A percentile compares a stretch with the other conserved stretches of the same genome.
Conservation (phyloP, 53 echinoderm and acorn worm genomes). For the Astropecten irregularis region DNA sequence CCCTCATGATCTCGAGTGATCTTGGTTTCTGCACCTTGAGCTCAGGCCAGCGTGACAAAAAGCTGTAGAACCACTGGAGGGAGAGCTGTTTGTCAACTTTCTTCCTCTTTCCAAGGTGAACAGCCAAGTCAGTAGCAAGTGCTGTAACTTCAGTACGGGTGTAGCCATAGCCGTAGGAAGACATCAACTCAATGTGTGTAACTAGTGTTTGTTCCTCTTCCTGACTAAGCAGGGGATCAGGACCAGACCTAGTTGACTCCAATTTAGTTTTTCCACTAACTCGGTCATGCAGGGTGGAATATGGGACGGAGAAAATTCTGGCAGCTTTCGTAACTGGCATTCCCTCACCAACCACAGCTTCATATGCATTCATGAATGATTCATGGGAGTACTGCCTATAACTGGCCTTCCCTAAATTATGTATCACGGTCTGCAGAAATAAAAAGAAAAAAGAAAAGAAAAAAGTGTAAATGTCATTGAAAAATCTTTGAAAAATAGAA, state of each 20-base stretch:
- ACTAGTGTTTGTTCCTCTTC: constrained; percentile 8
- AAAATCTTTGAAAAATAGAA: neutral
- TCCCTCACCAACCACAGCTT: constrained; percentile 16
- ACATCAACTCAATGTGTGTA: constrained; percentile 13
- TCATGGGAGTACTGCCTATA: neutral
- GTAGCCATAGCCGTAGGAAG: constrained; percentile 14
- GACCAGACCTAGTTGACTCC: constrained; percentile 17
- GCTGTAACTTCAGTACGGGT: constrained; percentile 25
- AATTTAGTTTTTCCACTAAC: constrained; percentile 9
- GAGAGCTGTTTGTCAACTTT: neutral
- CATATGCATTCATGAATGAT: neutral
- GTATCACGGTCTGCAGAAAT: neutral
- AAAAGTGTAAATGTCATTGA: neutral
- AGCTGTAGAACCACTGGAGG: constrained; percentile 33
- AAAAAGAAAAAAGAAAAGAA: neutral
- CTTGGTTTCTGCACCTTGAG: constrained; percentile 35
- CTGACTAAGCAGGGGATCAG: constrained; percentile 1
- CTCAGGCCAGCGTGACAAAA: constrained; percentile 37
- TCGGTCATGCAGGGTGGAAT: constrained; percentile 15
- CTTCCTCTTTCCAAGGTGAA: constrained; percentile 20
- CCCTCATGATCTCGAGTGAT: constrained; percentile 1
- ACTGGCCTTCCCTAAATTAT: constrained; percentile 6
- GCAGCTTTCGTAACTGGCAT: neutral
- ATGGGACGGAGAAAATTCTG: constrained; percentile 17
- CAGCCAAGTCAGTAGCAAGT: constrained; percentile 27